These are phyloP conservation scores for Helarctos malayanus DNA, from an alignment of 2,797 vertebrate species.

Conservation along the genomic window DNA sequence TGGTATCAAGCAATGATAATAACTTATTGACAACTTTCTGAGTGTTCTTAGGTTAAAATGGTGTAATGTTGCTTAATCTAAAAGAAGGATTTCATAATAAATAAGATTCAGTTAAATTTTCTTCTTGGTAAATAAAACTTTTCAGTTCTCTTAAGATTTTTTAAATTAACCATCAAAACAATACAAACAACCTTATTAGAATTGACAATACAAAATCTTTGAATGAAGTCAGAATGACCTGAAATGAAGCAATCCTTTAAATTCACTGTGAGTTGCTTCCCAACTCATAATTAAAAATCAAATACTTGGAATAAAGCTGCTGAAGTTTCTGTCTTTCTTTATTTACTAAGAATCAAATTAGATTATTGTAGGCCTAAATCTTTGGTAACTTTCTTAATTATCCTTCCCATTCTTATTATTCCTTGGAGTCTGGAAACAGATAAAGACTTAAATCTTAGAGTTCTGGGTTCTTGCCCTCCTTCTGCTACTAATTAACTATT, in stretches of 20 bases:
- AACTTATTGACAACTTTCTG: neutral
- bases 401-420: neutral
- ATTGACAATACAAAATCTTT: neutral
- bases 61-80: neutral
- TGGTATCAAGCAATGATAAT: neutral
- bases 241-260: neutral
- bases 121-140: neutral
- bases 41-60: neutral
- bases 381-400: conserved; percentile 6
- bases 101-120: neutral
- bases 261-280: neutral
- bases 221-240: neutral
- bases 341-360: conserved; percentile 34
- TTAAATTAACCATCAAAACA: neutral
- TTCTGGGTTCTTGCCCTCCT: neutral
- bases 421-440: neutral
- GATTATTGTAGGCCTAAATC: neutral
- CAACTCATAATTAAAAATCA: neutral
- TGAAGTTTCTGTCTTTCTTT: conserved; percentile 16
- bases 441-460: neutral
- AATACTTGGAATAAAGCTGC: neutral
- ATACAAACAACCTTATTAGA: neutral
- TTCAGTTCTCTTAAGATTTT: neutral
- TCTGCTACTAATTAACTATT: neutral
- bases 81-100: neutral